Conservation (phyloP, 2,113 vertebrate species). For the Apodemus speciosus region DNA sequence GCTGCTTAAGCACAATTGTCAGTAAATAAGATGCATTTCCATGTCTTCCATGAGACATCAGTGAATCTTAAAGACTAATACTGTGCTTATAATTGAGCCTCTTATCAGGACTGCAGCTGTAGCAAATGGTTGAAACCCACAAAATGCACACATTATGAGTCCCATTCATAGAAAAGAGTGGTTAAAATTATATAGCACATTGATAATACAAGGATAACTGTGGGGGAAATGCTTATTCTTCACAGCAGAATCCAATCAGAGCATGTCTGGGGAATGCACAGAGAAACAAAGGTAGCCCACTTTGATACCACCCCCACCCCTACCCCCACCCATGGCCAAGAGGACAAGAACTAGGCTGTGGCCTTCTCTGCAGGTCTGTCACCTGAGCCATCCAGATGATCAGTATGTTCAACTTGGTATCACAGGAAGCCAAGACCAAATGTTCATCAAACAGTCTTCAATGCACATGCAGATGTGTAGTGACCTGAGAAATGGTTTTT, state of each 20-base stretch:
- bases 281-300: background rate
- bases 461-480: background rate
- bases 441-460: background rate
- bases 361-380: rapidly evolving
- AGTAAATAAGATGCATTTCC: conserved; percentile 75
- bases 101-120: conserved; percentile 81
- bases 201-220: conserved; percentile 71
- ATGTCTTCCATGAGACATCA: conserved; percentile 77
- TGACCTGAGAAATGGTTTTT: background rate
- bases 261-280: conserved; percentile 38
- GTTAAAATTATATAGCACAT: conserved; percentile 73
- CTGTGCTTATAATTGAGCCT: conserved; percentile 74
- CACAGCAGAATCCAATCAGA: conserved; percentile 27
- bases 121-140: conserved; percentile 78
- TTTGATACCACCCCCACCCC: too few species aligned
- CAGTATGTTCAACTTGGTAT: background rate
- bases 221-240: conserved; percentile 69
- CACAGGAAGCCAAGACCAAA: background rate
- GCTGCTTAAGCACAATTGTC: conserved; percentile 73
- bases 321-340: background rate
- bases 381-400: too few species aligned
- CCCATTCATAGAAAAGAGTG: conserved; percentile 73
- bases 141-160: conserved; percentile 78
- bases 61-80: conserved; percentile 77
- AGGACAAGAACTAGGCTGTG: background rate